phyloP scores from a whole-genome alignment of 2,797 vertebrate genomes.

The Sus cebifrons region DNA sequence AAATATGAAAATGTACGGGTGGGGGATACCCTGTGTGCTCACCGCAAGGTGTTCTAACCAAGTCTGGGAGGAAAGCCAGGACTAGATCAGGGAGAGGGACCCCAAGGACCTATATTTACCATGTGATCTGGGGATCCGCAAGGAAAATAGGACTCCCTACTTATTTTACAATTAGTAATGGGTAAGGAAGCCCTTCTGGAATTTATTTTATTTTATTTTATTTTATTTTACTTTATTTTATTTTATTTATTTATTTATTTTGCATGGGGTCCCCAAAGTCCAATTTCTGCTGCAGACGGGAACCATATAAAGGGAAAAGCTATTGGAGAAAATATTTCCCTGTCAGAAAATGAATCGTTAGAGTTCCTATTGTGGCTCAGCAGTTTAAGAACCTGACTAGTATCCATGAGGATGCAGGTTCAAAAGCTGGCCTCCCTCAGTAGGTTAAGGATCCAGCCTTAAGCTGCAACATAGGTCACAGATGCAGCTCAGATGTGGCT shows the following conservation, averaged over 20 bases:
- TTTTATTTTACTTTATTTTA: background rate
- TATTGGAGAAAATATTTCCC: background rate
- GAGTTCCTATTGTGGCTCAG: too few species aligned
- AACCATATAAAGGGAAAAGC: constrained; percentile 6
- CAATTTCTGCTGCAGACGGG: background rate
- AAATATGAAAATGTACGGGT: background rate
- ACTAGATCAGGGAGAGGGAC: background rate
- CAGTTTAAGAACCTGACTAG: too few species aligned
- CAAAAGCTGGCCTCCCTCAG: too few species aligned
- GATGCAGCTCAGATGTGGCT: too few species aligned
- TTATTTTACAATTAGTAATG: background rate
- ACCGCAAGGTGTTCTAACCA: background rate
- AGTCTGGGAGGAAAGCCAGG: background rate
- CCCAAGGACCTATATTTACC: background rate
- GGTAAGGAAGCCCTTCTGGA: background rate
- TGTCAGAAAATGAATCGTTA: background rate
- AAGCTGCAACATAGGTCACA: too few species aligned
- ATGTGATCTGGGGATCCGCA: background rate
- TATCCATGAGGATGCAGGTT: too few species aligned
- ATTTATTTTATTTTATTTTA: background rate
- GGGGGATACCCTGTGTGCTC: background rate
- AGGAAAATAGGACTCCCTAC: background rate
- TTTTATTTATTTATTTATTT: background rate
- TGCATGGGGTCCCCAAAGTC: background rate
- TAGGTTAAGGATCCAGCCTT: too few species aligned